phyloP scores from a whole-genome alignment of 2,888 invertebrate species.

The Ophraella communa region DNA sequence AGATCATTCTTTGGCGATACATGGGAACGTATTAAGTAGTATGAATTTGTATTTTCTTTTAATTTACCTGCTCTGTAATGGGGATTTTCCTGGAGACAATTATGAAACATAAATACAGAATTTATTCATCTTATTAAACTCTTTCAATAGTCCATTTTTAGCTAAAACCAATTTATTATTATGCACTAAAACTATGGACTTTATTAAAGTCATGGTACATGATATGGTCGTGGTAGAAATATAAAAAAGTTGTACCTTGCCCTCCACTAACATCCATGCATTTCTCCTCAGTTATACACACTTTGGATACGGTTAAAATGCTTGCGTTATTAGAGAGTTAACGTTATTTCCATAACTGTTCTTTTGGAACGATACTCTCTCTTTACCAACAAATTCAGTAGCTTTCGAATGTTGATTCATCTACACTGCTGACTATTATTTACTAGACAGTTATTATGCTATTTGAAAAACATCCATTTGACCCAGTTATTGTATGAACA shows the following conservation, averaged over 20 bases:
- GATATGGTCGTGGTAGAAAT: slow-evolving; percentile 1
- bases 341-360: slow-evolving; percentile 3
- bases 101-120: too few species aligned
- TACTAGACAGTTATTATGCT: background rate
- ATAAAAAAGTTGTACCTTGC: background rate
- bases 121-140: too few species aligned
- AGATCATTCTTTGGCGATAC: too few species aligned
- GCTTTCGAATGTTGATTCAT: background rate
- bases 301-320: slow-evolving; percentile 17
- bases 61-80: too few species aligned
- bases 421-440: background rate
- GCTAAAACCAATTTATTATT: too few species aligned
- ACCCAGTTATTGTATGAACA: background rate
- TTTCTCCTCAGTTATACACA: background rate
- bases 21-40: too few species aligned
- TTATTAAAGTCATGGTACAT: background rate
- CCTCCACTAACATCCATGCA: slow-evolving; percentile 5
- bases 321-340: background rate
- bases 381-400: background rate
- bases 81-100: too few species aligned
- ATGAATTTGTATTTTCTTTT: too few species aligned
- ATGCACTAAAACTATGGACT: background rate
- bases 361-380: background rate
- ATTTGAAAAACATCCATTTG: background rate
- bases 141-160: too few species aligned